Conservation (phyloP, 2,113 vertebrate genomes). For the Cervus canadensis region DNA sequence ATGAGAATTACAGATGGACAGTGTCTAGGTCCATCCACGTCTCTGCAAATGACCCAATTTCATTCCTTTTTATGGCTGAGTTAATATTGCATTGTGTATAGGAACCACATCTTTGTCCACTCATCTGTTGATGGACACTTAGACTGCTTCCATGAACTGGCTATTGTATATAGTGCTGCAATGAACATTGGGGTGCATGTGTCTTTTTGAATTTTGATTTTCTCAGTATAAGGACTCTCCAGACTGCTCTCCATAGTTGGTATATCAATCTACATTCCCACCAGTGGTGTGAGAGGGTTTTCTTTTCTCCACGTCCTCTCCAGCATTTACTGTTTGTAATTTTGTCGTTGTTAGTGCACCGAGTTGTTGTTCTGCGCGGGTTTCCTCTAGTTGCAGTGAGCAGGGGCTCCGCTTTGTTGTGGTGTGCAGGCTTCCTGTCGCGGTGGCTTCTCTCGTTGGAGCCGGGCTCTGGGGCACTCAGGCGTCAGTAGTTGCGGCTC, state of each 20-base stretch:
- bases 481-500: background rate
- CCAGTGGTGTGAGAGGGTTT: background rate
- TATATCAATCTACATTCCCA: background rate
- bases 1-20: background rate
- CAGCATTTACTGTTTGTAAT: background rate
- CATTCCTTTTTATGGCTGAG: background rate
- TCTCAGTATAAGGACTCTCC: background rate
- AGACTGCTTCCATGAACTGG: background rate
- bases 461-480: background rate
- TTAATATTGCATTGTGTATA: background rate
- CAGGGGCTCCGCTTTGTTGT: background rate
- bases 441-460: background rate
- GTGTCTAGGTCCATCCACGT: background rate
- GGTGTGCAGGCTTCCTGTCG: background rate
- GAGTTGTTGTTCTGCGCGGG: background rate
- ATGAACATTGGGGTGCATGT: background rate
- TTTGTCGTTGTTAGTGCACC: background rate
- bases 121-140: background rate
- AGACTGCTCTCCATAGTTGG: background rate
- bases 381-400: background rate
- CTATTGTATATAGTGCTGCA: background rate
- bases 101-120: background rate
- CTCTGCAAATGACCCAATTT: background rate
- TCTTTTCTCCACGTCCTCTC: background rate
- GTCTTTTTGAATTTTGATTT: background rate